A percentile compares a stretch with the other conserved stretches of the same genome.
phyloP scores from a whole-genome alignment of 1,140 invertebrate genomes.

The Gonioctena quinquepunctata region DNA sequence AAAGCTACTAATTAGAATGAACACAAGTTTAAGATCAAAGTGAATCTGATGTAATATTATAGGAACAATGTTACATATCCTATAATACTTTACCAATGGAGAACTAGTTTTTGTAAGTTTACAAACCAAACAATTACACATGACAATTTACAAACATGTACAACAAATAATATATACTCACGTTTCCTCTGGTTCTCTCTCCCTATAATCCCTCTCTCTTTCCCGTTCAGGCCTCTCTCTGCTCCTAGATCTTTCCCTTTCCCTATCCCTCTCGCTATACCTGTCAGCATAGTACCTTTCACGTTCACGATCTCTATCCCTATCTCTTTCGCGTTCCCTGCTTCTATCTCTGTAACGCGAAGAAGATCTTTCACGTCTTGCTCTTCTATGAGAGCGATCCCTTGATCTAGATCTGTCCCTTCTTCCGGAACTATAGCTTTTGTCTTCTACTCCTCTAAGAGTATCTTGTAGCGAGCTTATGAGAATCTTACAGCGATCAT shows the following conservation, averaged over 20 bases:
- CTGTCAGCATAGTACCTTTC: constrained; percentile 55
- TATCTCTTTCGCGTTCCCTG: constrained; percentile 61
- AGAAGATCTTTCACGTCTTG: constrained; percentile 76
- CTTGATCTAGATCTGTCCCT: constrained; percentile 70
- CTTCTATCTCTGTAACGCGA: constrained; percentile 76
- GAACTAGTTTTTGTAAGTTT: neutral
- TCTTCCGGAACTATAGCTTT: constrained; percentile 81
- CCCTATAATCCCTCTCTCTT: constrained; percentile 63
- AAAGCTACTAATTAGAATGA: no score
- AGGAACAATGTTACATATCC: no score
- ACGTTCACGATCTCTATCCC: constrained; percentile 54
- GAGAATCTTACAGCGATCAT: constrained; percentile 97
- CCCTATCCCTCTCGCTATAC: constrained; percentile 55
- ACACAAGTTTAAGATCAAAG: no score
- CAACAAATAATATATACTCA: constrained; percentile 27
- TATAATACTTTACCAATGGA: no score
- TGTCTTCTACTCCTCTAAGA: constrained; percentile 93
- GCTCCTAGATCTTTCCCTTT: constrained; percentile 56
- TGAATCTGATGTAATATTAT: no score
- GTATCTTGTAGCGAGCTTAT: constrained; percentile 97
- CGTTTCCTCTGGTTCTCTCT: constrained; percentile 51
- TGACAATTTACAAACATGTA: neutral
- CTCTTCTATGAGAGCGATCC: constrained; percentile 71
- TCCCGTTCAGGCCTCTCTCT: constrained; percentile 56
- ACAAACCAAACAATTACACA: neutral